Conservation (phyloP, 2,113 vertebrate genomes). For the Serinus canaria region DNA sequence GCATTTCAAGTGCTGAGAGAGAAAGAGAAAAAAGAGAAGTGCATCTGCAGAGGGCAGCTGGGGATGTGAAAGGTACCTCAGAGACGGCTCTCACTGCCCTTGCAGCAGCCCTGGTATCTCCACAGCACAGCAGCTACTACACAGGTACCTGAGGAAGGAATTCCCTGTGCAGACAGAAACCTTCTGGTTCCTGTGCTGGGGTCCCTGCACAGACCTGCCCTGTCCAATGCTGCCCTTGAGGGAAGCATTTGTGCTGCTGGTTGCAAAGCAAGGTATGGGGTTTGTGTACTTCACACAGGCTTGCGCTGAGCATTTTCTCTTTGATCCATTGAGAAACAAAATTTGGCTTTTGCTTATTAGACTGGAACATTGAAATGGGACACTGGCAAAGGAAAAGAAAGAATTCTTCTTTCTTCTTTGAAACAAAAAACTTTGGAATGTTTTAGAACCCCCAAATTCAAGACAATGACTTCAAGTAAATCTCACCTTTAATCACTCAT, state of each 20-base stretch:
- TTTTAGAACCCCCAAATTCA: background rate
- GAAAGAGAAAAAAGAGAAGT: background rate
- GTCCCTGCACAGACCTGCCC: background rate
- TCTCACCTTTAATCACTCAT: background rate
- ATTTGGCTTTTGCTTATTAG: background rate
- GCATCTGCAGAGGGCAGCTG: background rate
- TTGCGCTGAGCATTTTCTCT: background rate
- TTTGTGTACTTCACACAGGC: background rate
- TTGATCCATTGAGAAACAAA: background rate
- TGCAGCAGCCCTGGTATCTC: background rate
- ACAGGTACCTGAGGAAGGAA: background rate
- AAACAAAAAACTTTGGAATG: background rate
- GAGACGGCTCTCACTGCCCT: background rate
- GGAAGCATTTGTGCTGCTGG: background rate
- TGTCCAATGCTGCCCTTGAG: background rate
- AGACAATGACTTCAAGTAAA: background rate
- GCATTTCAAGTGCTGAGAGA: background rate
- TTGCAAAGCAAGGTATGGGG: background rate
- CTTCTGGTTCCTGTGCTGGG: background rate
- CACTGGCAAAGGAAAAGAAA: background rate
- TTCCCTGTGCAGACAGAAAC: background rate
- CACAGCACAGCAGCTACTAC: background rate
- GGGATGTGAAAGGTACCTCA: background rate
- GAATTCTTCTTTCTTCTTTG: background rate
- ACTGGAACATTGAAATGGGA: background rate